Percentiles rank a stretch among this genome's conserved stretches.
phyloP scores from a whole-genome alignment of 2,113 vertebrate genomes.

The Cynopterus brachyotis region DNA sequence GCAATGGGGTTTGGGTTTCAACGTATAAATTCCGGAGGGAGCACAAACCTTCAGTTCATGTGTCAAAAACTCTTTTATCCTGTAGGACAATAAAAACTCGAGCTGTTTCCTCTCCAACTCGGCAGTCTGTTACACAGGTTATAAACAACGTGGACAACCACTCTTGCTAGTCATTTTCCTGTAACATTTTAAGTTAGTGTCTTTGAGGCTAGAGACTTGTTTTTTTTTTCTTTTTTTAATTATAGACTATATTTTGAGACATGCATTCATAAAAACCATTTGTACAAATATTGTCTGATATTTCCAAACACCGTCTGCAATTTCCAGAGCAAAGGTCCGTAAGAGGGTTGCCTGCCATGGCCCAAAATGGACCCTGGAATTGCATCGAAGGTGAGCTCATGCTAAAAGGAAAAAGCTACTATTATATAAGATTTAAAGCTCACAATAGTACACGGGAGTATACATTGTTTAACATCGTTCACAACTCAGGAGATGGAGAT shows the following conservation, averaged over 20 bases:
- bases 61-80: background rate
- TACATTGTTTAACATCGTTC: background rate
- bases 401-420: conserved; percentile 5
- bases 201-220: background rate
- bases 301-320: conserved; percentile 58
- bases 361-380: conserved; percentile 16
- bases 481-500: background rate
- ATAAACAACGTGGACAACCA: background rate
- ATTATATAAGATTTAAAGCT: conserved; percentile 1
- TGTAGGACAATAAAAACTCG: background rate
- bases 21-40: background rate
- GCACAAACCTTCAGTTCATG: background rate
- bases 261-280: conserved; percentile 33
- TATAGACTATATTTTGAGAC: conserved; percentile 1
- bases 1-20: background rate
- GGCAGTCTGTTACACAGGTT: background rate
- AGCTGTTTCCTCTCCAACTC: background rate
- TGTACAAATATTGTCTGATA: background rate
- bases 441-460: background rate
- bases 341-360: background rate
- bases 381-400: background rate
- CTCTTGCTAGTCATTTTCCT: conserved; percentile 29
- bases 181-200: conserved; percentile 19
- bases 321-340: background rate
- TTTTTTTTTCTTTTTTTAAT: background rate